Conservation (phyloP, 2,797 vertebrate genomes). For the Poeciliopsis infans region DNA sequence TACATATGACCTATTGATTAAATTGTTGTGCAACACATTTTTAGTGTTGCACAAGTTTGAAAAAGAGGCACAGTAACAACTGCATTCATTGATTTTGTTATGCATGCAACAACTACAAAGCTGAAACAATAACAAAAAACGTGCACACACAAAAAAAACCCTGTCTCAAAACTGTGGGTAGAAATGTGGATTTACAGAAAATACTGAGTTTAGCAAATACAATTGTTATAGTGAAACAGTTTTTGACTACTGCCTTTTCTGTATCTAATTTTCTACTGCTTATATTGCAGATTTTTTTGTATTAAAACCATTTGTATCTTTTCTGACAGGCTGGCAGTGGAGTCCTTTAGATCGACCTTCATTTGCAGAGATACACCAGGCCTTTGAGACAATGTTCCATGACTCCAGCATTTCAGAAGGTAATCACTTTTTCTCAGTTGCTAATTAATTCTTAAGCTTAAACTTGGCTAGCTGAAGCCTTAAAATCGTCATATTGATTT, state of each 20-base stretch:
- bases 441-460: constrained; percentile 1
- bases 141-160: not conserved
- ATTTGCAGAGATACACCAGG: constrained; percentile 97
- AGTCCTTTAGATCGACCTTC: constrained; percentile 94
- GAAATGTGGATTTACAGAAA: not conserved
- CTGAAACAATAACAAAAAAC: not conserved
- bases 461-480: not conserved
- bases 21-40: not conserved
- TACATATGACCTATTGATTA: not conserved
- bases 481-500: not conserved
- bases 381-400: constrained; percentile 99
- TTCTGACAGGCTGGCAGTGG: constrained; percentile 94
- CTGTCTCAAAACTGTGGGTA: not conserved
- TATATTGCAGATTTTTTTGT: not conserved
- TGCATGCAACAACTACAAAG: not conserved
- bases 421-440: constrained; percentile 52
- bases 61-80: not conserved
- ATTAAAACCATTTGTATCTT: constrained; percentile 13
- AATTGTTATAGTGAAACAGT: not conserved
- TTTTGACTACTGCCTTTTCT: not conserved
- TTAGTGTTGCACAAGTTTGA: not conserved
- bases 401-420: constrained; percentile 99
- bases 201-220: not conserved
- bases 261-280: not conserved
- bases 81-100: not conserved